phyloP scores from a whole-genome alignment of 2,888 invertebrate species.

The Gymnocheta viridis region DNA sequence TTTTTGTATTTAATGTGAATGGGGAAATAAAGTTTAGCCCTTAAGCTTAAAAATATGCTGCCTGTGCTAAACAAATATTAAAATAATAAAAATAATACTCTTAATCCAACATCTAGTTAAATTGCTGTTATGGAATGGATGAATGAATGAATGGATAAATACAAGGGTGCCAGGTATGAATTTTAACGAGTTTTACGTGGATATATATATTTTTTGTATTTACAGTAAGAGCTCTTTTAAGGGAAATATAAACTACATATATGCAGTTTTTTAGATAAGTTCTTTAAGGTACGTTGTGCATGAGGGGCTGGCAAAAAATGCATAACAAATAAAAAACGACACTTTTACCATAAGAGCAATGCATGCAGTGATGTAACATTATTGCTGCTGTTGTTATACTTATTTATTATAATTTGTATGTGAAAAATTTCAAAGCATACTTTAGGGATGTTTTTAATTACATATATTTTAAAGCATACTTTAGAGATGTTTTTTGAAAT shows the following conservation, averaged over 20 bases:
- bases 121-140: slow-evolving; percentile 23
- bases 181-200: slow-evolving; percentile 38
- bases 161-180: slow-evolving; percentile 3
- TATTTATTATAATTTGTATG: too few relatives aligned
- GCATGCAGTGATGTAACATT: too few relatives aligned
- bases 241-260: too few relatives aligned
- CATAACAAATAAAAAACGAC: too few relatives aligned
- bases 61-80: slow-evolving; percentile 45
- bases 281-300: neutral
- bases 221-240: neutral
- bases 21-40: slow-evolving; percentile 23
- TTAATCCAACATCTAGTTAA: slow-evolving; percentile 43
- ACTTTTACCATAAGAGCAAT: too few relatives aligned
- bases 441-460: too few relatives aligned
- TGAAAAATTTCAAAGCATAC: too few relatives aligned
- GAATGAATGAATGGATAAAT: slow-evolving; percentile 17
- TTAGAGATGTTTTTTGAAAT: too few relatives aligned
- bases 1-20: slow-evolving; percentile 40
- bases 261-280: neutral
- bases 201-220: neutral
- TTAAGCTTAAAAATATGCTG: slow-evolving; percentile 29
- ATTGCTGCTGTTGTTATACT: too few relatives aligned
- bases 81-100: slow-evolving; percentile 45
- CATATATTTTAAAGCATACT: too few relatives aligned
- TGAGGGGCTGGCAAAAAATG: neutral